A percentile compares a stretch with the other conserved stretches of the same genome.
Conservation (phyloP, 1,140 invertebrate genomes). For the Diploscapter pachys region DNA sequence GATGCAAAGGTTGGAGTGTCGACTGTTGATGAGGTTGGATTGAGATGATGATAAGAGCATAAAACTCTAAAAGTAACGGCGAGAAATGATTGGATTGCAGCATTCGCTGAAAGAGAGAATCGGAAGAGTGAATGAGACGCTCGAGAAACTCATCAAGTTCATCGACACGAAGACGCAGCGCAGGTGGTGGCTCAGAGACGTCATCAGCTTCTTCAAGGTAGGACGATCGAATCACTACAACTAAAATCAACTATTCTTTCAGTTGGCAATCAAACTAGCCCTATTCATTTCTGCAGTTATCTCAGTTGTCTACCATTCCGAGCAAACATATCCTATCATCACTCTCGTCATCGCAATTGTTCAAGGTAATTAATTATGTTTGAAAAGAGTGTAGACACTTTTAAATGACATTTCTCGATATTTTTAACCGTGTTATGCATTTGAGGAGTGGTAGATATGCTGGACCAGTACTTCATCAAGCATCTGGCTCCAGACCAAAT, state of each 20-base stretch:
- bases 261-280: slow-evolving; percentile 28
- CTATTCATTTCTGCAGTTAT: slow-evolving; percentile 32
- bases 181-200: slow-evolving; percentile 36
- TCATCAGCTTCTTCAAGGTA: slow-evolving; percentile 36
- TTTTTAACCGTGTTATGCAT: not conserved
- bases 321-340: slow-evolving; percentile 31
- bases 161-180: slow-evolving; percentile 36
- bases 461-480: slow-evolving; percentile 35
- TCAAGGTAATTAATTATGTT: slow-evolving; percentile 17
- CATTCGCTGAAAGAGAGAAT: slow-evolving; percentile 34
- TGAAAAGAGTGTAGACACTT: not conserved
- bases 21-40: slow-evolving; percentile 12
- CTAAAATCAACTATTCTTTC: slow-evolving; percentile 1
- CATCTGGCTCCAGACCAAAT: slow-evolving; percentile 33
- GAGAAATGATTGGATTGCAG: slow-evolving; percentile 15
- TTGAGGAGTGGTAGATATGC: slow-evolving; percentile 26
- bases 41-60: not conserved
- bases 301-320: slow-evolving; percentile 29
- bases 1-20: not conserved
- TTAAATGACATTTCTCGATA: not conserved
- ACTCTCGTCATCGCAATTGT: slow-evolving; percentile 29
- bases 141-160: slow-evolving; percentile 27
- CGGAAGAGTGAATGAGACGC: slow-evolving; percentile 18
- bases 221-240: not conserved
- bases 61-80: not conserved